Evolutionary conservation across 2,888 invertebrate genomes (phyloP).

Genomic region (Hoplodrina ambigua): DNA sequence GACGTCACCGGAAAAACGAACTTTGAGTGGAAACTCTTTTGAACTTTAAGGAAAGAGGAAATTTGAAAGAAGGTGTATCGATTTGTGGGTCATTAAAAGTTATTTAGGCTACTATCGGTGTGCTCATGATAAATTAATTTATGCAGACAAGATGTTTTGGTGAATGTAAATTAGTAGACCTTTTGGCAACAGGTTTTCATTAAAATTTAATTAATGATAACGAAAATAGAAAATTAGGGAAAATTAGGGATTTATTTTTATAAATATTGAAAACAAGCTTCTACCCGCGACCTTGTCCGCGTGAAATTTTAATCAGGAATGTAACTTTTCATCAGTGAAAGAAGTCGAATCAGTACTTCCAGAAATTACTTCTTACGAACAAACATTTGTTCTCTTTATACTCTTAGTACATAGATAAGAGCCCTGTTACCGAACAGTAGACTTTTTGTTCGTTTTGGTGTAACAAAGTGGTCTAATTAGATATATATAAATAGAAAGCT

Average conservation of each 20-base stretch:
- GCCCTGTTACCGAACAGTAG: too few relatives aligned
- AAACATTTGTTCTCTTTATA: too few relatives aligned
- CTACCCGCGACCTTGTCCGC: too few relatives aligned
- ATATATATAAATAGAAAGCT: not conserved
- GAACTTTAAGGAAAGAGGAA: not conserved
- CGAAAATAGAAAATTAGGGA: too few relatives aligned
- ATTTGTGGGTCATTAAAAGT: constrained; percentile 39
- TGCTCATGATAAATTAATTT: constrained; percentile 9
- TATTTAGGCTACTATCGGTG: not conserved
- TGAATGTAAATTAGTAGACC: not conserved
- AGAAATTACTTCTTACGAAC: too few relatives aligned
- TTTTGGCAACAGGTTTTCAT: not conserved
- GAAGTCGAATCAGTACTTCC: too few relatives aligned
- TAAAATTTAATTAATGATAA: not conserved
- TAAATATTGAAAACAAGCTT: too few relatives aligned
- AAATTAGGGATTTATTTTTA: too few relatives aligned
- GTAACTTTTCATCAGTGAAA: too few relatives aligned
- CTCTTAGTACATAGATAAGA: not conserved
- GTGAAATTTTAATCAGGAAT: too few relatives aligned
- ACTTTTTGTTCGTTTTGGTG: not conserved
- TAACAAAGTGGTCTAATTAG: not conserved
- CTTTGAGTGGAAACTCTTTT: constrained; percentile 27
- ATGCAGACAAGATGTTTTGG: not conserved
- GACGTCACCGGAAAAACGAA: constrained; percentile 21
- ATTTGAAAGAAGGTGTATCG: constrained; percentile 23